A percentile compares a stretch with the other conserved stretches of the same genome.
phyloP scores from a whole-genome alignment of 2,888 invertebrate genomes.

The Tubulanus polymorphus region DNA sequence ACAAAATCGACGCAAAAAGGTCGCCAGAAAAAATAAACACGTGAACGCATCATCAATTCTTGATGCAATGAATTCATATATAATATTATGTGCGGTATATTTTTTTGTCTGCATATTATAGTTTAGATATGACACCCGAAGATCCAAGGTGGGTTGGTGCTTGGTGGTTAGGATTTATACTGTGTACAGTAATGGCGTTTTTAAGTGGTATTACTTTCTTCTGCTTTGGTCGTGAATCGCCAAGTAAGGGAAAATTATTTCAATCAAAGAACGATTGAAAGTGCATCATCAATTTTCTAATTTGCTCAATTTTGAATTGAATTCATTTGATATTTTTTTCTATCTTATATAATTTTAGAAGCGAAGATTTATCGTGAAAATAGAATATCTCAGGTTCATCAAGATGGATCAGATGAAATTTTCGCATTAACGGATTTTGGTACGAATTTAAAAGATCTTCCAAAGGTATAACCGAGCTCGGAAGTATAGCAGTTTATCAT shows the following conservation, averaged over 20 bases:
- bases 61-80: no score
- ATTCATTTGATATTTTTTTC: no score
- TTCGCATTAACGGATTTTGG: slow-evolving; percentile 13
- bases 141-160: slow-evolving; percentile 74
- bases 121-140: slow-evolving; percentile 57
- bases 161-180: slow-evolving; percentile 73
- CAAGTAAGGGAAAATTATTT: slow-evolving; percentile 42
- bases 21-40: no score
- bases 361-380: slow-evolving; percentile 26
- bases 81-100: no score
- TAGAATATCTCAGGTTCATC: slow-evolving; percentile 32
- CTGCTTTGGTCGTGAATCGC: slow-evolving; percentile 67
- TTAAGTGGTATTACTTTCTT: slow-evolving; percentile 63
- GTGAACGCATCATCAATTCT: no score
- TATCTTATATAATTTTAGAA: slow-evolving; percentile 20
- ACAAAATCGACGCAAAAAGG: slow-evolving; percentile 26
- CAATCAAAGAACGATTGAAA: neutral
- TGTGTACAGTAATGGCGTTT: slow-evolving; percentile 63
- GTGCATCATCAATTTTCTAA: no score
- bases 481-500: no score
- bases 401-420: slow-evolving; percentile 16
- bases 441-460: slow-evolving; percentile 26
- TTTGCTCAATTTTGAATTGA: no score
- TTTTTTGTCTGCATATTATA: no score
- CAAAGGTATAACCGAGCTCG: no score